Evolutionary conservation across 1,140 invertebrate genomes (phyloP).

Genomic region (Drosophila tristis): DNA sequence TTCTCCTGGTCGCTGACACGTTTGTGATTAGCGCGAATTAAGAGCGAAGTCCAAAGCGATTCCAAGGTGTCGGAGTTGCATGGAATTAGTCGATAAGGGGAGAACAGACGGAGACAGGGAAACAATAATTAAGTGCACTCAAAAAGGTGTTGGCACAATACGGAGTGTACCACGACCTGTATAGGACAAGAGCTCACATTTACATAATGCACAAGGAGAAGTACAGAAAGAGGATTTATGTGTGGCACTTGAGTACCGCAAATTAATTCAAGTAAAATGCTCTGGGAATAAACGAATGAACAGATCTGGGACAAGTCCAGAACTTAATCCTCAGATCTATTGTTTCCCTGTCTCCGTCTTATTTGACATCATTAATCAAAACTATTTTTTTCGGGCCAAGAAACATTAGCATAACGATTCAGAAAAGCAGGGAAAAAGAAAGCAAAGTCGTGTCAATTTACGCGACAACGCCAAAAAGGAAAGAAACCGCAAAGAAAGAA

Average conservation of each 20-base stretch:
- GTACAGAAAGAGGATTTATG: slow-evolving; percentile 62
- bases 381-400: slow-evolving; percentile 61
- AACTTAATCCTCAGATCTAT: slow-evolving; percentile 54
- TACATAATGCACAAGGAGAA: slow-evolving; percentile 50
- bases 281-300: slow-evolving; percentile 24
- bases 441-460: slow-evolving; percentile 80
- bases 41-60: slow-evolving; percentile 42
- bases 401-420: slow-evolving; percentile 77
- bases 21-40: slow-evolving; percentile 73
- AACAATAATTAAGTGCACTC: slow-evolving; percentile 79
- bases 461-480: slow-evolving; percentile 41
- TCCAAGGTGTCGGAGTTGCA: slow-evolving; percentile 69
- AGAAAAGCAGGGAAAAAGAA: slow-evolving; percentile 38
- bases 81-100: slow-evolving; percentile 49
- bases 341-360: slow-evolving; percentile 36
- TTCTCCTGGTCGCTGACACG: slow-evolving; percentile 61
- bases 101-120: slow-evolving; percentile 16
- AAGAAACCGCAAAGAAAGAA: slow-evolving; percentile 45
- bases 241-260: slow-evolving; percentile 75
- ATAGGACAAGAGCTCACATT: slow-evolving; percentile 54
- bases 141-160: slow-evolving; percentile 51
- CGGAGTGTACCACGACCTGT: slow-evolving; percentile 8
- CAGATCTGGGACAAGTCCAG: slow-evolving; percentile 23
- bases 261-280: slow-evolving; percentile 82
- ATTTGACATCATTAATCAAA: slow-evolving; percentile 77